Percentiles rank a stretch among this genome's conserved stretches.
Conservation (phyloP, 92 coral and sea anemone species). For the Porites lobata region DNA sequence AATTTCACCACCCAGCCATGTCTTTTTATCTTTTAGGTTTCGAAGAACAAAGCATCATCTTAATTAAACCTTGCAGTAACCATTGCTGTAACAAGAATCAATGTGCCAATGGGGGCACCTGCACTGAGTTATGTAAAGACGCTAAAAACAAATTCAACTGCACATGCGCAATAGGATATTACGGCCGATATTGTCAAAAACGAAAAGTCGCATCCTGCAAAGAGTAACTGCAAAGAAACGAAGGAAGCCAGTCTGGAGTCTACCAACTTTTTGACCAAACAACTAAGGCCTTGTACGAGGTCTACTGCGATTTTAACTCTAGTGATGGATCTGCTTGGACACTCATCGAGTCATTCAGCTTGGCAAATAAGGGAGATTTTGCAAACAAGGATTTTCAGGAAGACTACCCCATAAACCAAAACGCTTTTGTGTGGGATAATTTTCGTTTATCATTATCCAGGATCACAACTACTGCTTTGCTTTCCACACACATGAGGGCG, state of each 20-base stretch:
- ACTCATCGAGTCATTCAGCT: slow-evolving; percentile 61
- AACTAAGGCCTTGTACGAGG: background rate
- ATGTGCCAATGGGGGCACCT: slow-evolving; percentile 64
- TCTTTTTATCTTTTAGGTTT: too few species aligned
- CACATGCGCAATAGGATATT: slow-evolving; percentile 33
- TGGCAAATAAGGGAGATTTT: slow-evolving; percentile 25
- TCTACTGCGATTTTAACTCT: slow-evolving; percentile 53
- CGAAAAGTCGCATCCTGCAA: slow-evolving; percentile 9
- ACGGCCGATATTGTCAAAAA: slow-evolving; percentile 50
- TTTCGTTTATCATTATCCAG: slow-evolving; percentile 42
- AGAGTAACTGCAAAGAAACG: background rate
- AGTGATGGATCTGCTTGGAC: slow-evolving; percentile 63
- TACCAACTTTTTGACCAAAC: slow-evolving; percentile 29
- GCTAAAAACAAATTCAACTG: slow-evolving; percentile 61
- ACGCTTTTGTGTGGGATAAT: slow-evolving; percentile 35
- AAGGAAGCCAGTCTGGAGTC: background rate
- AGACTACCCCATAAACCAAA: slow-evolving; percentile 39
- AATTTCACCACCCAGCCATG: too few species aligned
- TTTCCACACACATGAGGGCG: slow-evolving; percentile 53
- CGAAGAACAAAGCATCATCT: too few species aligned
- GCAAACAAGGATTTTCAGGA: background rate
- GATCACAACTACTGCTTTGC: slow-evolving; percentile 30
- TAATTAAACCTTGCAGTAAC: slow-evolving; percentile 36
- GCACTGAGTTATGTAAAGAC: slow-evolving; percentile 59
- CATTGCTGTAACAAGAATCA: slow-evolving; percentile 43